A percentile compares a stretch with the other conserved stretches of the same genome.
Evolutionary conservation across 1,140 invertebrate genomes (phyloP).

Genomic region (Grapholita molesta): DNA sequence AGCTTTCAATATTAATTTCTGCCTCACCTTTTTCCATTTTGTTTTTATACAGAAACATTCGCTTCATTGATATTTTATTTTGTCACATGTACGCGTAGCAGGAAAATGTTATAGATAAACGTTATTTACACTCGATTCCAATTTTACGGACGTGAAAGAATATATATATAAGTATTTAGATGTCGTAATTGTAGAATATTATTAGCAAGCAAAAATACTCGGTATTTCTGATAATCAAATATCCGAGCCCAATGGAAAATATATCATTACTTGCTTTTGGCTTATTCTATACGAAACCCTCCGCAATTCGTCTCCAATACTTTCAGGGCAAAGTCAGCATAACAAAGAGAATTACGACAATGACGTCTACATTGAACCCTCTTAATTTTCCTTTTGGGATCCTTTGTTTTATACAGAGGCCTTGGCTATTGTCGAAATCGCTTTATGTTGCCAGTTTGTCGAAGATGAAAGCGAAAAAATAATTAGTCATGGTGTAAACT

Average conservation of each 20-base stretch:
- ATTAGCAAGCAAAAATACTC: not conserved
- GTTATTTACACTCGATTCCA: not conserved
- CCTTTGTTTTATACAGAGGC: conserved; percentile 42
- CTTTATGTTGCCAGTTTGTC: conserved; percentile 40
- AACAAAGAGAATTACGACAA: conserved; percentile 57
- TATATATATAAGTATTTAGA: too few relatives aligned
- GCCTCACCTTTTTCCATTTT: not conserved
- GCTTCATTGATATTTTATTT: not conserved
- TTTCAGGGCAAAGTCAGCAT: conserved; percentile 26
- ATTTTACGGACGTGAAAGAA: not conserved
- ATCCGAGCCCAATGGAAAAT: not conserved
- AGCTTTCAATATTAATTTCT: not conserved
- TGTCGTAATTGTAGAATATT: not conserved
- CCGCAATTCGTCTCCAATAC: conserved; percentile 17
- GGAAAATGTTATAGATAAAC: not conserved
- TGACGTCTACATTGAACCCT: conserved; percentile 42
- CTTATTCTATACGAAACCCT: conserved; percentile 11
- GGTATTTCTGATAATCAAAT: conserved; percentile 2
- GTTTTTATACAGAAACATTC: not conserved
- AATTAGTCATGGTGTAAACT: conserved; percentile 32
- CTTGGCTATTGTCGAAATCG: conserved; percentile 42
- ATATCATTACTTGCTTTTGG: not conserved
- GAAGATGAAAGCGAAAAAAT: conserved; percentile 51
- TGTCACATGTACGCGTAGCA: not conserved
- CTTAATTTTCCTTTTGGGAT: conserved; percentile 45